phyloP scores from a whole-genome alignment of 2,113 vertebrate species.

The Hippoglossus stenolepis region DNA sequence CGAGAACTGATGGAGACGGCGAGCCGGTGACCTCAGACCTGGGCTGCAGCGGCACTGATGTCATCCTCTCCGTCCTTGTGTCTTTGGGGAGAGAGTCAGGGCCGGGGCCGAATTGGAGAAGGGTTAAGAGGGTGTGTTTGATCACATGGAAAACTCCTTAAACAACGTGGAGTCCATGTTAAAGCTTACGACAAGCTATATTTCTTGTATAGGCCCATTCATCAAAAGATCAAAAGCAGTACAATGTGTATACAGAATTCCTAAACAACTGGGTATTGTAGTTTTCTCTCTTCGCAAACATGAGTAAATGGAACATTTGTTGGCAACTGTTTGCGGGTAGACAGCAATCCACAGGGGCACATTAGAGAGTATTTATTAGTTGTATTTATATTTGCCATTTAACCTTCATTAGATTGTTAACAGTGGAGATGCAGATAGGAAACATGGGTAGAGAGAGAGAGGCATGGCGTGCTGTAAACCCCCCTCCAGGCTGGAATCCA shows the following conservation, averaged over 20 bases:
- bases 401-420: not conserved
- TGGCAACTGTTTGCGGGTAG: not conserved
- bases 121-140: conserved; percentile 20
- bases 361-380: not conserved
- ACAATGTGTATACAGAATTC: not conserved
- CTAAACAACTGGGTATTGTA: not conserved
- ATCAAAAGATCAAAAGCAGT: not conserved
- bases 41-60: conserved; percentile 50
- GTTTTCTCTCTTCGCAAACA: not conserved
- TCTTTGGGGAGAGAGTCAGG: conserved; percentile 5
- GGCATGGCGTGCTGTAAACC: not conserved
- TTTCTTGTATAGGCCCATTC: not conserved
- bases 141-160: conserved; percentile 1
- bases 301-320: not conserved
- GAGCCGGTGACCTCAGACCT: conserved; percentile 63
- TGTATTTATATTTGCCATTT: not conserved
- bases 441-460: not conserved
- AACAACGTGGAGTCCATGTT: conserved; percentile 4
- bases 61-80: conserved; percentile 39
- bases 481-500: not conserved
- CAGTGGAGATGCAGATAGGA: not conserved
- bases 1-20: conserved; percentile 47
- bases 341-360: not conserved
- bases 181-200: not conserved
- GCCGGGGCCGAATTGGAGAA: conserved; percentile 21